Evolutionary conservation across 30 jellyfish, hydroid and myxozoan genomes (phyloP).

Genomic region (Catostylus mosaicus): DNA sequence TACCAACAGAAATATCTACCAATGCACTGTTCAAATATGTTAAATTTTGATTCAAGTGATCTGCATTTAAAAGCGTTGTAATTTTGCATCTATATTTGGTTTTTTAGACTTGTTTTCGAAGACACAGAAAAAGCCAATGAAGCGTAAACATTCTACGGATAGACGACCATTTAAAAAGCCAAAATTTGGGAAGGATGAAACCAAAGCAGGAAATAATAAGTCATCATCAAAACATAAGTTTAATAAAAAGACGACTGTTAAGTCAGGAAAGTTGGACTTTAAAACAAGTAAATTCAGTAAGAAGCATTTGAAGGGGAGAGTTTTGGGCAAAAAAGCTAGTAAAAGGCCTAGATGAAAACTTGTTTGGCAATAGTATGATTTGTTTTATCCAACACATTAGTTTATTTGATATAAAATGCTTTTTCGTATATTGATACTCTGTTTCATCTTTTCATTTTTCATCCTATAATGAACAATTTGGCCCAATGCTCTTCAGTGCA

Average conservation of each 20-base stretch:
- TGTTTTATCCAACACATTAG: no score
- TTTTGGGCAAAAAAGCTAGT: slow-evolving; percentile 23
- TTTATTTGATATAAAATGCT: no score
- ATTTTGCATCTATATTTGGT: not conserved
- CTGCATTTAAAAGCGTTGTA: no score
- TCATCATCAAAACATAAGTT: not conserved
- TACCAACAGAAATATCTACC: no score
- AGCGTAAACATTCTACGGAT: slow-evolving; percentile 34
- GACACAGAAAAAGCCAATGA: slow-evolving; percentile 14
- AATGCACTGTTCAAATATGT: no score
- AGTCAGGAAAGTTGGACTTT: not conserved
- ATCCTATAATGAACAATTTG: no score
- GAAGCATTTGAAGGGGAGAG: slow-evolving; percentile 6
- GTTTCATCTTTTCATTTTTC: no score
- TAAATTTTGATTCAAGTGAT: no score
- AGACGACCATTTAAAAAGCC: slow-evolving; percentile 19
- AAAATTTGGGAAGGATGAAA: not conserved
- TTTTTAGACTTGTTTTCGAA: slow-evolving; percentile 33
- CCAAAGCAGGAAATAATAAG: not conserved
- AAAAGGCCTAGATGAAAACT: not conserved
- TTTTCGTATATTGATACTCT: no score
- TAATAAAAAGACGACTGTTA: not conserved
- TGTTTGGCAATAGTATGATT: no score
- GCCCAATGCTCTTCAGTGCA: no score
- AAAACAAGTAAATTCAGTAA: not conserved